phyloP scores from a whole-genome alignment of 2,113 vertebrate species.

The Vicugna pacos region DNA sequence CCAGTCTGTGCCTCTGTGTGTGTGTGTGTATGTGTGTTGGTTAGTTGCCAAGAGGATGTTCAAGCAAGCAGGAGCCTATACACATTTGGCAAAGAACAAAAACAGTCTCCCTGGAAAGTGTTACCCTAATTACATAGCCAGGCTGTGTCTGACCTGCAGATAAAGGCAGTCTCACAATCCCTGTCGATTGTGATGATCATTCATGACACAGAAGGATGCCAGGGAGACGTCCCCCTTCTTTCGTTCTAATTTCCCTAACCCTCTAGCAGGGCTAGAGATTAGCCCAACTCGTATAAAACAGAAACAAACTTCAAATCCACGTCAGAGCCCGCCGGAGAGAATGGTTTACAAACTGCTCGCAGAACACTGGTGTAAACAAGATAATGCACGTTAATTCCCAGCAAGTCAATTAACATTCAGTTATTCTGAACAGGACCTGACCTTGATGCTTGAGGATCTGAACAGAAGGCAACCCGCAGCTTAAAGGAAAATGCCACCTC shows the following conservation, averaged over 20 bases:
- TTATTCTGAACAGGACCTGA: constrained; percentile 64
- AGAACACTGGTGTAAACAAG: constrained; percentile 70
- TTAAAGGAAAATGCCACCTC: constrained; percentile 63
- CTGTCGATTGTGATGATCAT: neutral
- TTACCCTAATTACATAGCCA: constrained; percentile 62
- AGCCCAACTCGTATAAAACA: constrained; percentile 53
- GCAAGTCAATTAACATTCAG: constrained; percentile 69
- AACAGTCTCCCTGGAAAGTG: constrained; percentile 39
- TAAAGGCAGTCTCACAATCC: neutral
- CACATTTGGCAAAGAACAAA: constrained; percentile 29
- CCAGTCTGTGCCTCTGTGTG: neutral
- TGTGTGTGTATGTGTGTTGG: neutral
- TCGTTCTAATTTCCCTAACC: constrained; percentile 29
- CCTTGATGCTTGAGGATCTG: constrained; percentile 65
- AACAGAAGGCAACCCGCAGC: constrained; percentile 49
- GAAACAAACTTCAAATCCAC: constrained; percentile 56
- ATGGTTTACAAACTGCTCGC: constrained; percentile 71
- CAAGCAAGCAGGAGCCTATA: constrained; percentile 24
- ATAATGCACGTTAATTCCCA: constrained; percentile 56
- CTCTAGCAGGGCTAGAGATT: neutral
- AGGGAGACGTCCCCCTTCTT: neutral
- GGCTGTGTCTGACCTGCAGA: constrained; percentile 34
- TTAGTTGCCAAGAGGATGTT: neutral
- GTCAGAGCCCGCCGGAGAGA: constrained; percentile 3
- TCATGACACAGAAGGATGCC: neutral